Conservation (phyloP, 2,888 invertebrate species). For the Microdon myrmicae region DNA sequence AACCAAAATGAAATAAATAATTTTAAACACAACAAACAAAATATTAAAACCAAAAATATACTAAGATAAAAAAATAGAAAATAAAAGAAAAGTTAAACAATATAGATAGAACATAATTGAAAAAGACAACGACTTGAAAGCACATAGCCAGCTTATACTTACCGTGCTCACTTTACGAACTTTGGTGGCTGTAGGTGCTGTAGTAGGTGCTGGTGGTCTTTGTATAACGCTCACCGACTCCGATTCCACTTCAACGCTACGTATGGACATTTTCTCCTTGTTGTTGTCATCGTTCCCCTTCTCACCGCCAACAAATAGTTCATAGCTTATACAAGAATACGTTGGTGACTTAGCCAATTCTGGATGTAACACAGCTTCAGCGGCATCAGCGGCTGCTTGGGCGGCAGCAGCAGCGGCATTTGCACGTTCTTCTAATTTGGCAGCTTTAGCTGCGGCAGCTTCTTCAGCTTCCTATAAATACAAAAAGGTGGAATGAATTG, state of each 20-base stretch:
- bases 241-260: conserved; percentile 87
- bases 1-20: conserved; percentile 23
- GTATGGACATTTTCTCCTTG: conserved; percentile 90
- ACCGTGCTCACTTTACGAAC: conserved; percentile 94
- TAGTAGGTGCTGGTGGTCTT: conserved; percentile 69
- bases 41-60: conserved; percentile 30
- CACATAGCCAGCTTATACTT: conserved; percentile 71
- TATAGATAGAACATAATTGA: conserved; percentile 46
- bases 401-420: conserved; percentile 75
- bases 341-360: conserved; percentile 90
- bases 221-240: conserved; percentile 88
- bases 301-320: conserved; percentile 89
- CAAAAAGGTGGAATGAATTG: conserved; percentile 25
- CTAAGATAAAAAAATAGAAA: conserved; percentile 20
- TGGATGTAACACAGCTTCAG: conserved; percentile 68
- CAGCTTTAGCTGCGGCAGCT: conserved; percentile 74
- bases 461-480: conserved; percentile 82
- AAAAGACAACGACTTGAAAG: conserved; percentile 55
- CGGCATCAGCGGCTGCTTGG: conserved; percentile 65
- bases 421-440: conserved; percentile 68
- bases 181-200: conserved; percentile 70
- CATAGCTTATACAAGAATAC: conserved; percentile 92
- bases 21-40: conserved; percentile 19
- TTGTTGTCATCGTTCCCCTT: conserved; percentile 91
- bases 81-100: conserved; percentile 7